Conservation (phyloP, 2,113 vertebrate genomes). For the Salvelinus alpinus region DNA sequence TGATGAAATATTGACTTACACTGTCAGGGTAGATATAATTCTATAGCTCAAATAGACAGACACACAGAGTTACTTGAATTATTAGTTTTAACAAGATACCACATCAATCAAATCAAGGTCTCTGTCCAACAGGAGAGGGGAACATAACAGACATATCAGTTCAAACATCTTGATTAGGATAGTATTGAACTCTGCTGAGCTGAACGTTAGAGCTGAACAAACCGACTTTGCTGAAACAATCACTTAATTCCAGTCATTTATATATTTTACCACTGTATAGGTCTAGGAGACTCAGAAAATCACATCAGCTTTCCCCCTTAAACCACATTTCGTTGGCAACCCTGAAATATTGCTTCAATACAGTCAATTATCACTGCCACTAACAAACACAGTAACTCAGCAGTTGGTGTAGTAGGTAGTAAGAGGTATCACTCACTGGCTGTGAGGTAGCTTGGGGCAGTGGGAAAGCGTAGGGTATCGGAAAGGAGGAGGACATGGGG, state of each 20-base stretch:
- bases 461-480: slow-evolving; percentile 65
- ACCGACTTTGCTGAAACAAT: no score
- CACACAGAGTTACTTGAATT: slow-evolving; percentile 9
- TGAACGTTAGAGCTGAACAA: no score
- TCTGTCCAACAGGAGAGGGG: no score
- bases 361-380: background rate
- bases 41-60: slow-evolving; percentile 28
- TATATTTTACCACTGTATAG: no score
- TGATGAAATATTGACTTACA: slow-evolving; percentile 64
- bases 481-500: slow-evolving; percentile 65
- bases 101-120: background rate
- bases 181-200: no score
- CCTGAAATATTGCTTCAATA: background rate
- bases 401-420: background rate
- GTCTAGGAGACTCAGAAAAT: background rate
- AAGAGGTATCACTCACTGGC: slow-evolving; percentile 78
- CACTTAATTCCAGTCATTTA: no score
- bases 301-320: no score
- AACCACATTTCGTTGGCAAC: background rate
- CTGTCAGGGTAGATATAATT: background rate
- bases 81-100: slow-evolving; percentile 29
- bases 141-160: no score
- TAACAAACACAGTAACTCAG: background rate
- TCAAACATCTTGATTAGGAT: no score
- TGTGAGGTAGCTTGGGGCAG: slow-evolving; percentile 78